Conservation (phyloP, 2,888 invertebrate species). For the Pinctada fucata region DNA sequence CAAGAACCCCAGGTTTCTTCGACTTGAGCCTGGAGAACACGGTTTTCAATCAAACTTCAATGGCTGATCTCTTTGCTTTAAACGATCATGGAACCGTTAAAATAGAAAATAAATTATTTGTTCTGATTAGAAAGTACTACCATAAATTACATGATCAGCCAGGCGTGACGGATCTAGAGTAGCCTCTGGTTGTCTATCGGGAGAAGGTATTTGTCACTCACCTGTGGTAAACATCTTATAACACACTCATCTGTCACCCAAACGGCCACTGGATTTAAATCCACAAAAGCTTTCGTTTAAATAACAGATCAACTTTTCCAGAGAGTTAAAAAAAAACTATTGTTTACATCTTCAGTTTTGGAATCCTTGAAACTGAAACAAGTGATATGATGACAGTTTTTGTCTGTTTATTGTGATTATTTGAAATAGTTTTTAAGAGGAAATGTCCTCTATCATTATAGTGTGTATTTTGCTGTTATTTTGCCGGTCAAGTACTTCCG, state of each 20-base stretch:
- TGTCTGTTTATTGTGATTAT: not conserved
- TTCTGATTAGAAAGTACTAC: not conserved
- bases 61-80: too few relatives aligned
- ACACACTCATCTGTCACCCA: slow-evolving; percentile 4
- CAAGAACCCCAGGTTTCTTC: too few relatives aligned
- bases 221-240: not conserved
- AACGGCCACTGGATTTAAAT: not conserved
- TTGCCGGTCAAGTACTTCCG: too few relatives aligned
- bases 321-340: too few relatives aligned
- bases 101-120: not conserved
- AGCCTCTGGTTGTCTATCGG: not conserved
- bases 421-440: not conserved
- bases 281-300: not conserved
- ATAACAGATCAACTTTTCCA: too few relatives aligned
- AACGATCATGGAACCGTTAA: not conserved
- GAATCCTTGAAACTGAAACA: not conserved
- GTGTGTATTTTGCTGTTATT: too few relatives aligned
- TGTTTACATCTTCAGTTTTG: too few relatives aligned
- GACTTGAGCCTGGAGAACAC: not conserved
- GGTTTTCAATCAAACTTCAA: too few relatives aligned
- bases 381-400: not conserved
- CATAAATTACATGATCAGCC: slow-evolving; percentile 1
- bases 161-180: not conserved
- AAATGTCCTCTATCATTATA: not conserved
- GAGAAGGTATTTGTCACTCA: not conserved